phyloP scores from a whole-genome alignment of 1,140 invertebrate genomes.

The Drosophila busckii region DNA sequence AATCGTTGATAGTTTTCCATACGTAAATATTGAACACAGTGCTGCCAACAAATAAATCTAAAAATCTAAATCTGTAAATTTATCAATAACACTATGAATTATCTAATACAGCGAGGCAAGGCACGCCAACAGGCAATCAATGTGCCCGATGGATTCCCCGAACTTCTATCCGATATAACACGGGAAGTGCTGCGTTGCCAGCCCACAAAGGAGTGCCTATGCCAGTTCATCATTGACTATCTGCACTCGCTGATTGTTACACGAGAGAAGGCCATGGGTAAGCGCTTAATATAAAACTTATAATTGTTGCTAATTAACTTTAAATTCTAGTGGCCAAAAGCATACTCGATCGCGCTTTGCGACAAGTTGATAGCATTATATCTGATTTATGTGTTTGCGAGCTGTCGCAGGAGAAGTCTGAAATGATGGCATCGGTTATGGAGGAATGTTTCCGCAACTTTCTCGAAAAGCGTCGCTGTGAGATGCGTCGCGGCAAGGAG shows the following conservation, averaged over 20 bases:
- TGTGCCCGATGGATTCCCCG: constrained; percentile 83
- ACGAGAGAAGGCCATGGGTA: constrained; percentile 80
- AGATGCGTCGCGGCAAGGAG: constrained; percentile 56
- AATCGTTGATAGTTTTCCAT: neutral
- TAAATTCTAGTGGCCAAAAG: constrained; percentile 51
- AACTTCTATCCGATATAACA: constrained; percentile 85
- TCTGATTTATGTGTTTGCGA: constrained; percentile 69
- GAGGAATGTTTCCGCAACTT: constrained; percentile 74
- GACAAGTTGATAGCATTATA: constrained; percentile 63
- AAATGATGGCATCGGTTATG: constrained; percentile 54
- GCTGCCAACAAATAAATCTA: constrained; percentile 15
- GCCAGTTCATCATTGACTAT: constrained; percentile 85
- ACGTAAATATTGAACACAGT: constrained; percentile 7
- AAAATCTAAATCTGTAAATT: constrained; percentile 6
- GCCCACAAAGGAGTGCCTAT: constrained; percentile 81
- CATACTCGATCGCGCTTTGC: constrained; percentile 57
- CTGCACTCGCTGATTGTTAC: constrained; percentile 84
- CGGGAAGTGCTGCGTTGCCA: constrained; percentile 84
- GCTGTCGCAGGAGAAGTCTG: constrained; percentile 52
- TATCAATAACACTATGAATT: constrained; percentile 45
- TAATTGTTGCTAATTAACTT: neutral
- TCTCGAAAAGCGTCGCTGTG: constrained; percentile 61
- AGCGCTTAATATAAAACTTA: neutral
- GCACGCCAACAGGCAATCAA: constrained; percentile 64
- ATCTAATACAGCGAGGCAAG: constrained; percentile 66